Base-by-base conservation (phyloP, 2,888 invertebrate genomes). In the Aradus depressus region DNA sequence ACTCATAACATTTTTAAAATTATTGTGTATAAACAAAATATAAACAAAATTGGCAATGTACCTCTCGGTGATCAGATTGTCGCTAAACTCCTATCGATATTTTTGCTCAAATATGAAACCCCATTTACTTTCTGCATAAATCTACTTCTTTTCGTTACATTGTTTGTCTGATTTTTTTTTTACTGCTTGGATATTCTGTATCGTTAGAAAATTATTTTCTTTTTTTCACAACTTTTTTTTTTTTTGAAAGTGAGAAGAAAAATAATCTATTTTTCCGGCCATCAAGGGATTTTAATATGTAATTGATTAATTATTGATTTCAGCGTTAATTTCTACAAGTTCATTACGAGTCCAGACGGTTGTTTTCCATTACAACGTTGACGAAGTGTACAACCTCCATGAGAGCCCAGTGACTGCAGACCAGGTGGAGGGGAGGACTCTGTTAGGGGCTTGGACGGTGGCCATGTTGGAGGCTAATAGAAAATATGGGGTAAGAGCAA, bases 381-480 rank as follows among this genome's bases (percentile, higher is more conserved):
- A 75, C 21, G 70, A 75, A 64, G 80, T 84, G 1, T 71, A 67
- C 60, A 87, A 87, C 66, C 59, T 81, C 26, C 83, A 80, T 62
- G 82, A 80, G 62, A 75, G 79, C 4, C 74, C 76, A 14, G 81
- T 84, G 0, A 78, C 77, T 2, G 71, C 76, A 28, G 64, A 70
- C 4, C 88, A 89, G 67, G 76, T 83, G 50, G 66, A 77, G 2
- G 81, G 82, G 14, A 71, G 84, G 42, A 77, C 81, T 2, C 64
- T 89, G 53, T 67, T 86, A 25, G 84, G 84, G 66, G 76, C 80
- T 32, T 91, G 85, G 68, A 76, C 79, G 22, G 77, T 78, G 22
- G 85, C 87, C n/a, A 76, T 82, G 3, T 70, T 82, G 23, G 81
- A 81, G 63, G 92, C 91, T n/a, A n/a, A n/a, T n/a, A n/a, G n/a